These are phyloP conservation scores for Limonius californicus DNA, from an alignment of 1,140 invertebrate species.

Conservation along the genomic window DNA sequence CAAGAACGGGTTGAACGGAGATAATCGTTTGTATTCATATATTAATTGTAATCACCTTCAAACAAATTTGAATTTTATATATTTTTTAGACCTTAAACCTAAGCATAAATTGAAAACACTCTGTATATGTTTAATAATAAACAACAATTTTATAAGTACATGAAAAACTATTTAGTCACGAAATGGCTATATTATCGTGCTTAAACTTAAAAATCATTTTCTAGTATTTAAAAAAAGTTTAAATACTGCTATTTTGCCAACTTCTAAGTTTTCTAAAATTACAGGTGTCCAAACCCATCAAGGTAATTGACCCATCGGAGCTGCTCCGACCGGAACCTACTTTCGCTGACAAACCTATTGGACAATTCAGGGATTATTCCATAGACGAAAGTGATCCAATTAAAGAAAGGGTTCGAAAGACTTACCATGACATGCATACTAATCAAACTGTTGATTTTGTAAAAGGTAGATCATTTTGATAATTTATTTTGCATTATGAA, in stretches of 20 bases:
- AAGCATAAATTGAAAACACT: too few species aligned
- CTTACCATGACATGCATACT: conserved; percentile 83
- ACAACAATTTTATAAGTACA: too few species aligned
- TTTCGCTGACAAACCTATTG: conserved; percentile 62
- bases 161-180: too few species aligned
- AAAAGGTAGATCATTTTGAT: conserved; percentile 50
- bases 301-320: conserved; percentile 65
- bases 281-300: conserved; percentile 18
- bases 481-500: not conserved
- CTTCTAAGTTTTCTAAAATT: too few species aligned
- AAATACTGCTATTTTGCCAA: too few species aligned
- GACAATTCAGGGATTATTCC: conserved; percentile 69
- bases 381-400: conserved; percentile 70
- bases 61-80: too few species aligned
- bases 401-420: conserved; percentile 71
- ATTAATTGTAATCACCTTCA: too few species aligned
- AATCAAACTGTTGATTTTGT: conserved; percentile 83
- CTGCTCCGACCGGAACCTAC: conserved; percentile 64
- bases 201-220: not conserved
- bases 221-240: not conserved
- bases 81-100: too few species aligned
- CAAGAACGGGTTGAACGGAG: too few species aligned
- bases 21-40: too few species aligned
- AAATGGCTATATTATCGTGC: too few species aligned
- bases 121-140: too few species aligned